Evolutionary conservation across 2,113 vertebrate species (phyloP), one percentile per base, ranked within the genome.

Genomic region (Fregetta grallaria): DNA sequence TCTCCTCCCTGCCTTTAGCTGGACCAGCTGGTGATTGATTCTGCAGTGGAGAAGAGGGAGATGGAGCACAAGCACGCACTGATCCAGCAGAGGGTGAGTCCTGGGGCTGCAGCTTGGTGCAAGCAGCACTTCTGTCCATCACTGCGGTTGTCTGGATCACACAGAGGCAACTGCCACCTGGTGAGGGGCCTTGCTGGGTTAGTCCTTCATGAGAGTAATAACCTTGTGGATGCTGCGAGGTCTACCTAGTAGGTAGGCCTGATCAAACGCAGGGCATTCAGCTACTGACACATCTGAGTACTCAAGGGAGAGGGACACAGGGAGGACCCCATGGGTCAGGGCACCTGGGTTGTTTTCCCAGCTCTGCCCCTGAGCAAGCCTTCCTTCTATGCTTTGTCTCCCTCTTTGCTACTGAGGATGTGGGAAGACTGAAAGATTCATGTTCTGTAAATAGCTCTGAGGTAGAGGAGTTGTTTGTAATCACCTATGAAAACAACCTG

Each of bases 21-120:
- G 98, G 99, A 99, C 97, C 99, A 99, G 98, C 98, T 99, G 98
- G 99, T 99, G 98, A 99, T 99, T 6, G 99, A 99, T 94, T 99
- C 99, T 0, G 99, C 99, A 0, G 99, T 99, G 98, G 99, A 99
- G 96, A 99, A 99, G 98, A 98, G 99, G 68, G 99, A 99, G 85
- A 99, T 99, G 99, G 99, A 99, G 91, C 99, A 99, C 80, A 99
- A 99, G 85, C 99, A 99, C 0, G 99, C 99, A 0, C 98, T 99
- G 22, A 99, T 99, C 70, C 99, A 99, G 97, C 99, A 99, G 96
- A 97, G 99, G 98, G 99, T 99, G 97, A 98, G 98, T 91, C 42
- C 52, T 5, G 38, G 29, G 18, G 62, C 77, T 63, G 55, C 45
- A 30, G 38, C 38, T 52, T 72, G 62, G 76, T 23, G 52, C 44